A percentile compares a stretch with the other conserved stretches of the same genome.
phyloP scores from a whole-genome alignment of 2,888 invertebrate species.

The Sesamia inferens region DNA sequence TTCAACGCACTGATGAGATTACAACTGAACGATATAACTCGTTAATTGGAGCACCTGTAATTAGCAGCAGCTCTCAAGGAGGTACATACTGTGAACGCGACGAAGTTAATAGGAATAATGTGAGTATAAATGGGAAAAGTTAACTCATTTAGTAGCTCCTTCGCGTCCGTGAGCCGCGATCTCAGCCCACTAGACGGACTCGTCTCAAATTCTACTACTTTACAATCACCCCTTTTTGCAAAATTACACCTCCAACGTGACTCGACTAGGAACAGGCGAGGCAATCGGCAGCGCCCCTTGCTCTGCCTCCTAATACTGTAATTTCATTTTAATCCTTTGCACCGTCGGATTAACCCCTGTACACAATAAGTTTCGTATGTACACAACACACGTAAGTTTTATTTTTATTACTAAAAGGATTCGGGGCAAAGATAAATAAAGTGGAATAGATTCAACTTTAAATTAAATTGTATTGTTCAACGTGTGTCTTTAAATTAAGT shows the following conservation, averaged over 20 bases:
- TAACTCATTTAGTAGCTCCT: slow-evolving; percentile 82
- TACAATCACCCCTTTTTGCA: slow-evolving; percentile 84
- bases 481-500: too few species aligned
- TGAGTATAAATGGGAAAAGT: slow-evolving; percentile 87
- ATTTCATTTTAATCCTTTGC: slow-evolving; percentile 73
- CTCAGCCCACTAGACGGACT: slow-evolving; percentile 71
- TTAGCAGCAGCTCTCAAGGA: slow-evolving; percentile 79
- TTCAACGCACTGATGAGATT: slow-evolving; percentile 72
- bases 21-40: slow-evolving; percentile 77
- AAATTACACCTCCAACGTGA: slow-evolving; percentile 84
- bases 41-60: slow-evolving; percentile 84
- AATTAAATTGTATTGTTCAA: slow-evolving; percentile 64
- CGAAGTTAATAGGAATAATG: slow-evolving; percentile 87
- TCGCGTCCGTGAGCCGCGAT: slow-evolving; percentile 71
- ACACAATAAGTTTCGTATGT: slow-evolving; percentile 58
- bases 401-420: slow-evolving; percentile 59
- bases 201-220: slow-evolving; percentile 74
- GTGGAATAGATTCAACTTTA: slow-evolving; percentile 63
- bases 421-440: slow-evolving; percentile 58
- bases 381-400: slow-evolving; percentile 53
- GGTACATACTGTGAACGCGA: slow-evolving; percentile 80
- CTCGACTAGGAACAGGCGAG: slow-evolving; percentile 70
- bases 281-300: slow-evolving; percentile 61
- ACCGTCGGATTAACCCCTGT: slow-evolving; percentile 64
- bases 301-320: slow-evolving; percentile 68